These are phyloP conservation scores for Macrochelys suwanniensis DNA, from an alignment of 2,797 vertebrate species.

Conservation along the genomic window DNA sequence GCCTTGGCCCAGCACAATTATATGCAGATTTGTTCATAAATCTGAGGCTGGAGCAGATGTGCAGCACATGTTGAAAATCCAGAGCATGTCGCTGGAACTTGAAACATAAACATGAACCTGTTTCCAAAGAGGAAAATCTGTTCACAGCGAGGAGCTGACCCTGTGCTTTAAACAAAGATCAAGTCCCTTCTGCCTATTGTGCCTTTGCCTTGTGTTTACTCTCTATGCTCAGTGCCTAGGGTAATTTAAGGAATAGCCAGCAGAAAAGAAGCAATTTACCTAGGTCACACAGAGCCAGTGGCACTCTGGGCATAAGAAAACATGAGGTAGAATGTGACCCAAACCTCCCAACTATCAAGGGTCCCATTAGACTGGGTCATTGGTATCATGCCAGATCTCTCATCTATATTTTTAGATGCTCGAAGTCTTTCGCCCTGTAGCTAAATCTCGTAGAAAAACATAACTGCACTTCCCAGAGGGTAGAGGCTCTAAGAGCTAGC, in stretches of 20 bases:
- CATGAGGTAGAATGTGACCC: conserved; percentile 61
- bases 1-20: conserved; percentile 79
- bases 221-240: conserved; percentile 52
- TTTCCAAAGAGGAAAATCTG: conserved; percentile 83
- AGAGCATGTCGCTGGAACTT: conserved; percentile 81
- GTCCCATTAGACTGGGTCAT: conserved; percentile 71
- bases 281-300: conserved; percentile 46
- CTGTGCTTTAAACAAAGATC: conserved; percentile 80
- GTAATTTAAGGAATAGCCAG: conserved; percentile 67
- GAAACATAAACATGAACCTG: conserved; percentile 85
- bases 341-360: conserved; percentile 41
- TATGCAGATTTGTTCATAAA: conserved; percentile 86
- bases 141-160: conserved; percentile 83
- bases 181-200: conserved; percentile 75
- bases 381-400: conserved; percentile 54
- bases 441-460: conserved; percentile 68
- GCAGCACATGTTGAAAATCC: conserved; percentile 81
- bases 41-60: conserved; percentile 80
- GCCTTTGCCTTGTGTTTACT: conserved; percentile 73
- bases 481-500: conserved; percentile 51
- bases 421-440: conserved; percentile 66
- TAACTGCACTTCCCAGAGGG: conserved; percentile 65
- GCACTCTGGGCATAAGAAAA: conserved; percentile 5
- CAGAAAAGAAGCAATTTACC: conserved; percentile 67
- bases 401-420: conserved; percentile 70